Evolutionary conservation across 2,113 vertebrate species (phyloP).

Genomic region (Coreoperca whiteheadi): DNA sequence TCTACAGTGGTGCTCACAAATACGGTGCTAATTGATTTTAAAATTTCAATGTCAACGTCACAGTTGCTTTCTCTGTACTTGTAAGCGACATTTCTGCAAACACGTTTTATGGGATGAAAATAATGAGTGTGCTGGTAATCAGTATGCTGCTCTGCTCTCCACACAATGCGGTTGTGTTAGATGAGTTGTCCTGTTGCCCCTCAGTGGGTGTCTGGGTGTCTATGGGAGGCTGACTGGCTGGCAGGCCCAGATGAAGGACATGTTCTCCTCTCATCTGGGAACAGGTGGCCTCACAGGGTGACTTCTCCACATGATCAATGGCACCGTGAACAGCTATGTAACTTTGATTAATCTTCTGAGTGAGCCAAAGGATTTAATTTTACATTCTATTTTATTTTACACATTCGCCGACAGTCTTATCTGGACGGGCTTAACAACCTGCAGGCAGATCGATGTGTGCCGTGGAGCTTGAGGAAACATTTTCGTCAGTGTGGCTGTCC

Average conservation of each 20-base stretch:
- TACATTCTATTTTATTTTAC: constrained; percentile 53
- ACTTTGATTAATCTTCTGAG: constrained; percentile 65
- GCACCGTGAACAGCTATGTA: constrained; percentile 33
- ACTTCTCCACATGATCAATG: constrained; percentile 77
- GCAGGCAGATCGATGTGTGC: constrained; percentile 44
- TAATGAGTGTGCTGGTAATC: constrained; percentile 63
- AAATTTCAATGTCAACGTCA: constrained; percentile 29
- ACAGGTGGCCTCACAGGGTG: constrained; percentile 82
- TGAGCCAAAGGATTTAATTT: constrained; percentile 43
- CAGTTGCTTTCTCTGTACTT: constrained; percentile 22
- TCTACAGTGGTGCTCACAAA: constrained; percentile 35
- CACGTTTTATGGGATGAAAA: constrained; percentile 32
- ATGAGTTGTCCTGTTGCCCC: constrained; percentile 74
- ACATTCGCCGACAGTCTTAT: constrained; percentile 39
- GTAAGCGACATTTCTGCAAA: constrained; percentile 45
- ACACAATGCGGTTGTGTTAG: constrained; percentile 65
- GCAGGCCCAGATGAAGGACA: constrained; percentile 75
- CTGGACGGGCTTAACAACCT: constrained; percentile 32
- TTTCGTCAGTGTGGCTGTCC: constrained; percentile 39
- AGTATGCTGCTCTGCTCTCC: constrained; percentile 71
- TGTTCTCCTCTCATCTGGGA: constrained; percentile 74
- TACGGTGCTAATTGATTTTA: constrained; percentile 52
- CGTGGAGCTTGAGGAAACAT: constrained; percentile 37
- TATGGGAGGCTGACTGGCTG: constrained; percentile 66
- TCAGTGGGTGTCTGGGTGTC: constrained; percentile 70